Evolutionary conservation across 2,113 vertebrate genomes (phyloP), one percentile per base, ranked within the genome.

Genomic region (Apistogramma diplotaenia): DNA sequence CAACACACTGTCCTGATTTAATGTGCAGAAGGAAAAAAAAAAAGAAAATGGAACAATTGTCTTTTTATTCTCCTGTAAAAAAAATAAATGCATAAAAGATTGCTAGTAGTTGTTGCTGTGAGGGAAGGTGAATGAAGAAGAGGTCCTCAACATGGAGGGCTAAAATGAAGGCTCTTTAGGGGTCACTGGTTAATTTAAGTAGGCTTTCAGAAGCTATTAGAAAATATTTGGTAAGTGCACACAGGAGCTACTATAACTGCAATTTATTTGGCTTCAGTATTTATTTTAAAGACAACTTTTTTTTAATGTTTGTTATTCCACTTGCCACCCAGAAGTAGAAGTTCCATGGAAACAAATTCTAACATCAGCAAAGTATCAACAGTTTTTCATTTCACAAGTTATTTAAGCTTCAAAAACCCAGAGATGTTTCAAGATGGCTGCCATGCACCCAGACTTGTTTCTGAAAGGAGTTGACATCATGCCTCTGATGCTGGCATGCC

Each of bases 1-100:
- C 78, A 82, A 73, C 79, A 76, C 70, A 51, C 75, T 82, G 81
- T 86, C 82, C 83, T 85, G 90, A 86, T 90, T 86, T 82, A 86
- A 83, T 76, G 65, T 77, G 67, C 74, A 27, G 55, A 72, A 71
- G 78, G 35, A 74, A 82, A 78, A 84, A 40, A 43, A 74, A 82
- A 78, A 84, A 40, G 27, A 27, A 83, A 82, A 71, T 37, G 0
- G 43, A 86, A 82, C 73, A 81, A 70, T 77, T 65, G 21, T 82
- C 58, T 76, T 86, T 80, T 75, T 83, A 70, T 65, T 79, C n/a
- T 72, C 51, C 10, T 54, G 56, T 31, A 31, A 31, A 4, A 31
- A 31, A 31, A 31, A 31, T 6, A 29, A 29, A 51, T n/a, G n/a
- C n/a, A 49, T 81, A 84, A 80, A 51, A 27, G 51, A 19, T 53